Conservation (phyloP, 1,140 invertebrate species). For the Platorchestia sp. region DNA sequence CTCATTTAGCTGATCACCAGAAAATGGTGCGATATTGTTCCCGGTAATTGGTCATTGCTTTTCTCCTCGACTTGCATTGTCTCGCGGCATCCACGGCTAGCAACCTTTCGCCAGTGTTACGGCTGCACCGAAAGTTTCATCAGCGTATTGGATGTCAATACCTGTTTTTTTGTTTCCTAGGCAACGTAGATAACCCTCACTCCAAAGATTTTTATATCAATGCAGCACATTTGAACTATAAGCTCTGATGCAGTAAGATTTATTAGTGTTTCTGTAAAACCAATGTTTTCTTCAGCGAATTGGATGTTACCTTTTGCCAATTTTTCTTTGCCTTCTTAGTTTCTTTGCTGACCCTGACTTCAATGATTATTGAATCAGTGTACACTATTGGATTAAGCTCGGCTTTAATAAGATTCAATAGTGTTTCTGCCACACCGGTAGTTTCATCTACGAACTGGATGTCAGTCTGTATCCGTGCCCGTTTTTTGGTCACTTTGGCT, state of each 20-base stretch:
- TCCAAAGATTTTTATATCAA: too few species aligned
- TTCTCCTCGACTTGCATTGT: neutral
- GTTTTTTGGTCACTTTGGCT: too few species aligned
- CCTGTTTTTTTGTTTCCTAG: too few species aligned
- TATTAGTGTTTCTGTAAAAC: neutral
- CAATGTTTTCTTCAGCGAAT: neutral
- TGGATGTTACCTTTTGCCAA: neutral
- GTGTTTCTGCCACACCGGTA: too few species aligned
- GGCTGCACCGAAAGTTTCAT: neutral
- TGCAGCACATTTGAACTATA: too few species aligned
- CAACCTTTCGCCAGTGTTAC: neutral
- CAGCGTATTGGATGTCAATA: neutral
- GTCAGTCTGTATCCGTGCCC: too few species aligned
- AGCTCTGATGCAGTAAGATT: too few species aligned
- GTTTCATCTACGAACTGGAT: too few species aligned
- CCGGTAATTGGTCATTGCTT: neutral
- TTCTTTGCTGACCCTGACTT: neutral
- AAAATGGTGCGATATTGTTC: neutral
- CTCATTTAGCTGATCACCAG: neutral
- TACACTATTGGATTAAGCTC: neutral
- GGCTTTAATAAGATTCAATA: too few species aligned
- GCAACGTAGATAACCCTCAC: too few species aligned
- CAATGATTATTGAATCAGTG: neutral
- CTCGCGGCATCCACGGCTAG: neutral
- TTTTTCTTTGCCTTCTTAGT: neutral